Evolutionary conservation across 2,888 invertebrate genomes (phyloP), one percentile per base, ranked within the genome.

Genomic region (Yponomeuta plumbellus): DNA sequence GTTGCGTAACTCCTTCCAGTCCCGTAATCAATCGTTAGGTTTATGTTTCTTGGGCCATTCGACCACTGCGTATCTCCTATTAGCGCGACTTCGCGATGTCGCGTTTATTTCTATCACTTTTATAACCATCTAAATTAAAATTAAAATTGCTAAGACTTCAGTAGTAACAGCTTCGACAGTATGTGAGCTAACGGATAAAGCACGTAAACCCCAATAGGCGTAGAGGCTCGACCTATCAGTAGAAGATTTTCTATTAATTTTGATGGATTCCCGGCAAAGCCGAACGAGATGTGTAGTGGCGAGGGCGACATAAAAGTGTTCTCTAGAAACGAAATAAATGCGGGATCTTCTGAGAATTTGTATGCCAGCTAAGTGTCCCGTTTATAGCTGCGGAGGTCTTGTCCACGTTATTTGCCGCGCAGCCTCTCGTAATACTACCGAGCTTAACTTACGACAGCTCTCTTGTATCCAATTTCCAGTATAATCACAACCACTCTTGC

Each of bases 401-500:
- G 57, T 65, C 26, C 57, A n/a, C 34, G 22, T 57, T 65, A 65
- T 62, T 23, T 56, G 64, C 58, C 40, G 34, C 56, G 57, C 58
- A 34, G 64, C n/a, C 66, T 63, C 20, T 58, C 34, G 66, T 61
- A 66, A 61, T 62, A 57, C 63, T 62, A 56, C 26, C 64, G 57
- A 67, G 56, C 52, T 66, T 56, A 62, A 63, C 61, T 66, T 62
- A n/a, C 63, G 52, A 62, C 26, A 61, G 34, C 52, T 56, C 63
- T 64, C 57, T 57, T 57, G 64, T 52, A 62, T 61, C 21, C 62
- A 62, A 40, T 66, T 62, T 66, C 59, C 62, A 40, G n/a, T 57
- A 34, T 66, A 66, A 59, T 66, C 52, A 61, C 26, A 40, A 52
- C 40, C 64, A 17, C 64, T 44, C 64, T 21, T 13, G 56, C 26